phyloP scores from a whole-genome alignment of 2,113 vertebrate genomes.

The Rallus limicola region DNA sequence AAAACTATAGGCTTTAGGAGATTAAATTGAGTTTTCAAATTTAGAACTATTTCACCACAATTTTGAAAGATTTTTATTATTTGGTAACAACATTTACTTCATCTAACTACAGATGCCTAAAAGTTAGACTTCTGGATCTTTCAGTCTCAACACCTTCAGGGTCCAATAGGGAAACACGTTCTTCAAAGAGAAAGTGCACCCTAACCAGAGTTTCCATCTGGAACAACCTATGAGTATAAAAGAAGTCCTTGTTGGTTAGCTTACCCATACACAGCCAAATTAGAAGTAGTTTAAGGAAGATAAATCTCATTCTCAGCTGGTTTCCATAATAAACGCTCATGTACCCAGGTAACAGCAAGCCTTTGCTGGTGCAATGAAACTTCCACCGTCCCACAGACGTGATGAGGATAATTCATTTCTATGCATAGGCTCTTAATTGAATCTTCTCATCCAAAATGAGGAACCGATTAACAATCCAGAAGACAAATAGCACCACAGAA shows the following conservation, averaged over 20 bases:
- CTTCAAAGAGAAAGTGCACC: background rate
- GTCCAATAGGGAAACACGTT: background rate
- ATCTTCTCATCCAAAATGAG: background rate
- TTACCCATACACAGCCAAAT: background rate
- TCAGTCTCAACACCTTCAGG: background rate
- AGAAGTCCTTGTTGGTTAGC: background rate
- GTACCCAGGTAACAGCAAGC: accelerated
- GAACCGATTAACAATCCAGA: conserved; percentile 1
- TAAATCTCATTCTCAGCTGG: background rate
- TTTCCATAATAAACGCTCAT: background rate
- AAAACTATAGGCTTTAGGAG: background rate
- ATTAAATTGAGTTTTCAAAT: background rate
- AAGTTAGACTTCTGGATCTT: background rate
- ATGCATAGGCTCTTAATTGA: conserved; percentile 2
- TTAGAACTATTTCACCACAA: background rate
- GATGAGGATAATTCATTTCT: conserved; percentile 3
- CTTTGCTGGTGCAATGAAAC: background rate
- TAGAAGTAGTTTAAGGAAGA: background rate
- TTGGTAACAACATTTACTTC: background rate
- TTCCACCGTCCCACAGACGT: background rate
- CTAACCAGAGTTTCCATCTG: background rate
- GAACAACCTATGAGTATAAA: background rate
- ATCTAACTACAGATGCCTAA: background rate
- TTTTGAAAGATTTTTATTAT: background rate
- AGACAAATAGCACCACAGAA: conserved; percentile 11